Evolutionary conservation across 2,113 vertebrate species (phyloP).

Genomic region (Desmodus rotundus): DNA sequence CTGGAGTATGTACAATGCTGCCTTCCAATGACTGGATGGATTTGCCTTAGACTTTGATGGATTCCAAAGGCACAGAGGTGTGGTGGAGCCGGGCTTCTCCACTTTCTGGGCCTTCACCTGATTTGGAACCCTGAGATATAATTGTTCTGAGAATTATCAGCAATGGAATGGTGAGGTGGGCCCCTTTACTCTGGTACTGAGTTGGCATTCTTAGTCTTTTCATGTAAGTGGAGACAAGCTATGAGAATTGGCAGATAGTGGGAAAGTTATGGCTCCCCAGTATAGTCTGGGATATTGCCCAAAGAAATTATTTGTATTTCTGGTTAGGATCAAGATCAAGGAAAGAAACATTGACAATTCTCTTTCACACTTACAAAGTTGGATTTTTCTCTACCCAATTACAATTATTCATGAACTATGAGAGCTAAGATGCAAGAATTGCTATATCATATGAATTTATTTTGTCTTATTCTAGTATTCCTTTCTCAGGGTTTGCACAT

Average conservation of each 20-base stretch:
- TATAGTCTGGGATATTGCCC: neutral
- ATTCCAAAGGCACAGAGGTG: neutral
- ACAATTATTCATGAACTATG: neutral
- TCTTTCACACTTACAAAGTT: neutral
- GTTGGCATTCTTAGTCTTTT: neutral
- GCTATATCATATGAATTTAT: neutral
- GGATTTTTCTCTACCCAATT: neutral
- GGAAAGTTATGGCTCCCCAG: neutral
- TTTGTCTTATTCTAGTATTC: neutral
- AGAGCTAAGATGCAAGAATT: neutral
- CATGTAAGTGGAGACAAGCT: neutral
- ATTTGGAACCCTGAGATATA: neutral
- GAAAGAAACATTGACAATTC: neutral
- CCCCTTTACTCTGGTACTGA: neutral
- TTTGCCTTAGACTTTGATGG: neutral
- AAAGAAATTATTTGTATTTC: neutral
- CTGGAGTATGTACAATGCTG: neutral
- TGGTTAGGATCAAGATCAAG: neutral
- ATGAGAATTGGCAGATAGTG: neutral
- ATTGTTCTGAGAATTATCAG: neutral
- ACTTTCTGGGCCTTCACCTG: neutral
- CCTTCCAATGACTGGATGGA: neutral
- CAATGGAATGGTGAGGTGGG: neutral
- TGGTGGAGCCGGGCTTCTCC: neutral
- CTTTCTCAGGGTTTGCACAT: neutral